These are phyloP conservation scores for Megamerina dolium DNA, from an alignment of 2,888 invertebrate genomes.

Conservation along the genomic window DNA sequence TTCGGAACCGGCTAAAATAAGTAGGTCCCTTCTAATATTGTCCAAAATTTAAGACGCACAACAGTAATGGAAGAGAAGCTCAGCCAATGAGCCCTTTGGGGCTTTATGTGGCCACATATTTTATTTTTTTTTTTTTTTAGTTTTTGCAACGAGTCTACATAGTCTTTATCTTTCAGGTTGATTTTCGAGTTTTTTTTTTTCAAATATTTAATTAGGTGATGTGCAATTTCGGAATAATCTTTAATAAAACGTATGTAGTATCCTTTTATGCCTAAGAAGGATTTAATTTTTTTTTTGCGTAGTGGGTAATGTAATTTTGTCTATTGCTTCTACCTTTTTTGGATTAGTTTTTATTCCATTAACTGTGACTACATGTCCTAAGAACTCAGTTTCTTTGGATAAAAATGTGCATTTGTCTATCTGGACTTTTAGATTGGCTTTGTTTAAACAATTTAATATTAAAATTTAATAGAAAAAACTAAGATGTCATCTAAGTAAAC, in stretches of 20 bases:
- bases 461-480: conserved; percentile 9
- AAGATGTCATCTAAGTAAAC: too few species aligned
- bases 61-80: too few species aligned
- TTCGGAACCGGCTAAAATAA: too few species aligned
- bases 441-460: conserved; percentile 4
- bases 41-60: too few species aligned
- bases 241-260: not conserved
- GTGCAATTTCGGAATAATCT: conserved; percentile 6
- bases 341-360: conserved; percentile 6
- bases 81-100: too few species aligned
- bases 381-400: too few species aligned
- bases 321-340: conserved; percentile 6
- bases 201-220: too few species aligned
- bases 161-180: conserved; percentile 8
- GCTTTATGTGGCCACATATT: too few species aligned
- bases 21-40: too few species aligned
- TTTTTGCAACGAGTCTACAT: conserved; percentile 11
- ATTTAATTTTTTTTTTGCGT: conserved; percentile 1
- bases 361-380: too few species aligned
- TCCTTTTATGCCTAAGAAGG: not conserved
- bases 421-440: conserved; percentile 11
- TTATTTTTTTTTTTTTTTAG: too few species aligned
- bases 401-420: too few species aligned
- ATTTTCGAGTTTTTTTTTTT: conserved; percentile 11
- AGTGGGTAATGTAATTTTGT: conserved; percentile 3